Base-by-base conservation (phyloP, 2,797 vertebrate genomes). In the Manis javanica region DNA sequence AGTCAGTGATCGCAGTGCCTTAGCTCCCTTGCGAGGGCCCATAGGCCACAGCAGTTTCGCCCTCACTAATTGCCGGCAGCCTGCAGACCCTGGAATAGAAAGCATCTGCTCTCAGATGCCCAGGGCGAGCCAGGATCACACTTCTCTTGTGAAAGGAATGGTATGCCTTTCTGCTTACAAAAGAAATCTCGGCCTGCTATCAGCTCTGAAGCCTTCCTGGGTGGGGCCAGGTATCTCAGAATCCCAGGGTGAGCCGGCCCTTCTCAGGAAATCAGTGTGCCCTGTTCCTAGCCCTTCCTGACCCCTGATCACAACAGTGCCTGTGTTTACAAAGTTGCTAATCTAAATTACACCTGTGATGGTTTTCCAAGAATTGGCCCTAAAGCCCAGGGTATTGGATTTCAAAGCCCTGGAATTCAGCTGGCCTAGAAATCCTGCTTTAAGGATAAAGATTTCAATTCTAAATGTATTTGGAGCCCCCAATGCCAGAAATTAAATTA, bases 401-500 rank as follows among this genome's bases (percentile, higher is more conserved):
- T 95, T 91, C 95, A 94, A 66, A 97, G 90, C 37, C 0, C 90
- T 77, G 78, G 92, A 79, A 84, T 93, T 87, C 82, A 57, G 69
- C 87, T 86, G 57, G 51, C 71, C 68, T 93, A 15, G 86, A 91
- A 91, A 87, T 77, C 81, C 91, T 39, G 5, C 96, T n/a, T 6
- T 34, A 57, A 83, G 55, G 74, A 87, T 87, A 85, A 90, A 96
- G 84, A 88, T 90, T 88, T 90, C 31, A 11, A 59, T 92, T 93
- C 95, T 96, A 95, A 97, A 95, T 92, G 95, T 90, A 86, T 86
- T 34, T 57, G 16, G 81, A 95, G 95, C 93, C 72, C 79, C 92
- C 90, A 72, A 92, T 8, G 74, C 94, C 63, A 94, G 95, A 94
- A 97, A 86, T 87, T 78, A 95, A 97, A 95, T 92, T 94, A 92